Base-by-base conservation (phyloP, 2,888 invertebrate species). In the Archaeoteleia sp. region DNA sequence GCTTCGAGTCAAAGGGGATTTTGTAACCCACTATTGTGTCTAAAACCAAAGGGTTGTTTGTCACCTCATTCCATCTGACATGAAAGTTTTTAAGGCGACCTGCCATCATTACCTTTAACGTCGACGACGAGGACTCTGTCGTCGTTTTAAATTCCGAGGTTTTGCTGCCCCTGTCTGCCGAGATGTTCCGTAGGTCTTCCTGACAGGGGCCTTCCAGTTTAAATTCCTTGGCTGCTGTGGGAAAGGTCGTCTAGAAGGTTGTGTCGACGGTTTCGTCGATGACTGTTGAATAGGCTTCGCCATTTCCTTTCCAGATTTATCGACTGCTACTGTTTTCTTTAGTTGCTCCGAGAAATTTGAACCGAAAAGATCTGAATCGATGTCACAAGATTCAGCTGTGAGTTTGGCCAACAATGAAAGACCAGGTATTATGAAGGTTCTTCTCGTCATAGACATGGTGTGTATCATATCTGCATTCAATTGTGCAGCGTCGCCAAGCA, bases 131-230 rank as follows among this genome's bases (percentile, higher is more conserved):
- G n/a, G n/a, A n/a, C n/a, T n/a, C n/a, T n/a, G n/a, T n/a, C n/a
- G n/a, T n/a, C n/a, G n/a, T n/a, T n/a, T n/a, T n/a, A n/a, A 8
- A 35, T 23, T 34, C 9, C 17, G 25, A 23, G 6, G 6, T 10
- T 10, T 1, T 12, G 8, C 7, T 17, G 0, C 7, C 23, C 20
- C 32, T 12, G 13, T 12, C 8, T 32, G 20, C 23, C 23, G 17
- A 6, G 6, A 7, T 20, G 1, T 12, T 34, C 1, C 14, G 20
- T 17, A 15, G 20, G 13, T 14, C 15, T 43, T 48, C 34, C 46
- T 34, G 23, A 1, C 46, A 35, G 46, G 46, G 46, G 35, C 35
- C 25, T 23, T 34, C 23, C 4, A 48, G 46, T 48, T 48, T 48
- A 48, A 48, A 48, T 35, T 14, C n/a, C 35, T 35, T 48, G n/a